Base-by-base conservation (phyloP, 2,797 vertebrate species). In the Enteromius anoplus region DNA sequence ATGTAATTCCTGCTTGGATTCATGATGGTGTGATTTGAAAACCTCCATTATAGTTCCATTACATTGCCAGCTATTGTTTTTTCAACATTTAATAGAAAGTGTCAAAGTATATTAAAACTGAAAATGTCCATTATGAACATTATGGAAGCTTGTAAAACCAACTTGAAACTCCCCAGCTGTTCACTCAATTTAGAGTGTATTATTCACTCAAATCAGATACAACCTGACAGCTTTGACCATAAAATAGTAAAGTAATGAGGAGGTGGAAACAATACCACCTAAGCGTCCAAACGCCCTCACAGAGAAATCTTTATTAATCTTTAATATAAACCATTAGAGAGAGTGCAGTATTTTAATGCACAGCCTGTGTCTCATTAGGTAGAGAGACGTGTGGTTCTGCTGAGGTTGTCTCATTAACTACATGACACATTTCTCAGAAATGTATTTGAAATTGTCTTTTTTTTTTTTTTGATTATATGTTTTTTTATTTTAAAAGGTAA, bases 261-360 rank as follows among this genome's bases (percentile, higher is more conserved):
- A 62, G 26, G 60, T 62, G 60, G 60, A 62, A 62, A 62, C 12
- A 62, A 29, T 29, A 5, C 60, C 26, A 21, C 11, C 1, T 8
- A 66, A 9, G 5, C 60, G 21, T 49, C 60, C 49, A 65, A 49
- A 78, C 3, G 29, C 6, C 26, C 26, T 66, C 45, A 10, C 42
- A 4, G 17, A 14, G 10, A 47, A 78, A 78, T 65, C 26, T n/a
- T 78, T 45, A 66, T 66, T 66, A 42, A 66, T 23, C 37, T 78
- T 42, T n/a, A 49, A 78, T 78, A 49, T 47, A 65, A 32, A 12
- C 42, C 76, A 65, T 78, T 78, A 78, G 45, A 78, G 76, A 64
- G 42, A 66, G 45, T 19, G 42, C 29, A 34, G 60, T 34, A 15
- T 42, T 29, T 65, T 78, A 78, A 66, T 78, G 29, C 42, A 51